Conservation (phyloP, 2,797 vertebrate species). For the Danio kyathit region DNA sequence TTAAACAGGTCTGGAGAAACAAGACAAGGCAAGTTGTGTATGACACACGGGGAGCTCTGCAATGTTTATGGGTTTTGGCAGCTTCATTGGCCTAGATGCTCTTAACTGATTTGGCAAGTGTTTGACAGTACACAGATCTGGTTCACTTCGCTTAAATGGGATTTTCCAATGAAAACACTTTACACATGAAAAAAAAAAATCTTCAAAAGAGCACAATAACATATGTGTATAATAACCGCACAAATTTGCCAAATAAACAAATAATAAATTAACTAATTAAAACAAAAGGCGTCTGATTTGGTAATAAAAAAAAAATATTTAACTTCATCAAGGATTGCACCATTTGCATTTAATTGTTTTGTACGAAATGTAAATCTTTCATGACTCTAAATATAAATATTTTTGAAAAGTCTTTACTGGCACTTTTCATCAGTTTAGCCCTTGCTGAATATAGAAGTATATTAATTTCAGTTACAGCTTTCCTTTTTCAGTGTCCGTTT, state of each 20-base stretch:
- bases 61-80: constrained; percentile 20
- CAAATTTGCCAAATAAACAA: background rate
- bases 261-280: background rate
- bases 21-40: constrained; percentile 36
- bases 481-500: no score
- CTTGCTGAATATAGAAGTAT: no score
- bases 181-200: background rate
- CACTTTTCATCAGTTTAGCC: no score
- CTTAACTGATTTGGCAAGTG: constrained; percentile 25
- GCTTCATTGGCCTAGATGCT: background rate
- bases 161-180: background rate
- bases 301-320: no score
- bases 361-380: no score
- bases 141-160: background rate
- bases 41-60: constrained; percentile 24
- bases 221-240: background rate
- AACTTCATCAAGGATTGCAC: no score
- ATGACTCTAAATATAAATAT: no score
- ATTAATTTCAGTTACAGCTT: no score
- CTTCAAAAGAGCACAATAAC: background rate
- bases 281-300: no score
- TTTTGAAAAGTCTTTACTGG: no score
- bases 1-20: constrained; percentile 38
- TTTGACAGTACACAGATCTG: background rate
- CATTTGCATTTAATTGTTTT: no score